Conservation (phyloP, 23 tunicate genomes). For the Trididemnum nubilum region DNA sequence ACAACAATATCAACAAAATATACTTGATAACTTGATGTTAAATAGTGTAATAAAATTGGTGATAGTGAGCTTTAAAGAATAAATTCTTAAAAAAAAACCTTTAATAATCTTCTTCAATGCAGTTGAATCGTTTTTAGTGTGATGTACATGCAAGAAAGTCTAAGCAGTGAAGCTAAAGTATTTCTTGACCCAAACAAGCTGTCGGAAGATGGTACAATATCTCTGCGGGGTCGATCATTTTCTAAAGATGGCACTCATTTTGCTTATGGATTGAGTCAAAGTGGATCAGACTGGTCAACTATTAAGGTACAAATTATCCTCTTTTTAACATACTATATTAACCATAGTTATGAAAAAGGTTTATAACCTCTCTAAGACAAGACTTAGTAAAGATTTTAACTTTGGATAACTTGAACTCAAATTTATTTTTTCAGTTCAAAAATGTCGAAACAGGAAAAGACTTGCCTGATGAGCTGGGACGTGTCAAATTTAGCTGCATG, state of each 20-base stretch:
- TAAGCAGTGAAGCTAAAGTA: constrained; percentile 51
- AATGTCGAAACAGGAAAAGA: constrained; percentile 63
- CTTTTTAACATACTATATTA: not conserved
- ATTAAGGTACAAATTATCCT: constrained; percentile 78
- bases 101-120: no score
- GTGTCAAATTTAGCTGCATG: constrained; percentile 91
- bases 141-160: constrained; percentile 60
- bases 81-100: no score
- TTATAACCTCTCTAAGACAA: no score
- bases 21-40: no score
- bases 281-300: constrained; percentile 97
- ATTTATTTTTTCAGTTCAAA: constrained; percentile 59
- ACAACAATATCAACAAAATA: no score
- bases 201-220: constrained; percentile 93
- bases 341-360: no score
- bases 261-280: constrained; percentile 85
- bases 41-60: no score
- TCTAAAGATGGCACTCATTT: constrained; percentile 71
- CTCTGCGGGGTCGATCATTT: constrained; percentile 67
- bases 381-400: no score
- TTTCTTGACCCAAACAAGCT: constrained; percentile 93
- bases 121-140: no score
- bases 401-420: not conserved
- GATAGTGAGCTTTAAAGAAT: no score
- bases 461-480: constrained; percentile 62